Evolutionary conservation across 2,888 invertebrate species (phyloP).

Genomic region (Imbricaverruca yamaguchii): DNA sequence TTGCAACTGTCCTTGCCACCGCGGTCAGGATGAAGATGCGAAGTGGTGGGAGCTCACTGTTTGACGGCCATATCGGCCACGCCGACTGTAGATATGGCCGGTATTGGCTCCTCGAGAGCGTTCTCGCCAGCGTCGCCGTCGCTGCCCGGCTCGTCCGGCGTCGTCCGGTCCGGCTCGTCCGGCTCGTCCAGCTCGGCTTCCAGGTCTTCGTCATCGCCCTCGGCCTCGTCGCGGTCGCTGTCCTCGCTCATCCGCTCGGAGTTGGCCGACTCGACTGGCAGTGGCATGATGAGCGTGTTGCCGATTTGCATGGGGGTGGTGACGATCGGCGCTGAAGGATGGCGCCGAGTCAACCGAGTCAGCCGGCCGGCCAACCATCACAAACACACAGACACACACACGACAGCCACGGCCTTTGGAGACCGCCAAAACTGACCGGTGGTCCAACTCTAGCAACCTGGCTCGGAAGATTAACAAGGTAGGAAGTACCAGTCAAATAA

Average conservation of each 20-base stretch:
- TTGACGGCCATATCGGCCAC: conserved; percentile 47
- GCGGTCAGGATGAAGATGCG: too few relatives aligned
- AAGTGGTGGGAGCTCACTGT: conserved; percentile 49
- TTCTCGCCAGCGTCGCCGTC: not conserved
- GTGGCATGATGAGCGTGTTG: conserved; percentile 31
- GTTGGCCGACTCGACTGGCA: conserved; percentile 21
- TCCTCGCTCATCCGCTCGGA: conserved; percentile 44
- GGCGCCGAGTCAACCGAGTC: too few relatives aligned
- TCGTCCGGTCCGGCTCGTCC: conserved; percentile 22
- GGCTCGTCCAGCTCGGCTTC: conserved; percentile 34
- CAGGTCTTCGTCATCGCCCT: conserved; percentile 70
- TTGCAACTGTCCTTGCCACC: too few relatives aligned
- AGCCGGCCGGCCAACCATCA: too few relatives aligned
- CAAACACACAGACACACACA: too few relatives aligned
- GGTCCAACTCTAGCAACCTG: too few relatives aligned
- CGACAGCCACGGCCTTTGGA: too few relatives aligned
- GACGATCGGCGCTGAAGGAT: too few relatives aligned
- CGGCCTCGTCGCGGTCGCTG: conserved; percentile 66
- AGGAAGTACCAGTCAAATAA: too few relatives aligned
- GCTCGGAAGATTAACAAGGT: too few relatives aligned
- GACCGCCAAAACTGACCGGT: too few relatives aligned
- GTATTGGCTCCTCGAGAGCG: not conserved
- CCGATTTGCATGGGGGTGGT: conserved; percentile 30
- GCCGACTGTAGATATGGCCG: not conserved
- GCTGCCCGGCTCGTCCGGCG: conserved; percentile 23